Base-by-base conservation (phyloP, 1,140 invertebrate species). In the Psilanteris sp. region DNA sequence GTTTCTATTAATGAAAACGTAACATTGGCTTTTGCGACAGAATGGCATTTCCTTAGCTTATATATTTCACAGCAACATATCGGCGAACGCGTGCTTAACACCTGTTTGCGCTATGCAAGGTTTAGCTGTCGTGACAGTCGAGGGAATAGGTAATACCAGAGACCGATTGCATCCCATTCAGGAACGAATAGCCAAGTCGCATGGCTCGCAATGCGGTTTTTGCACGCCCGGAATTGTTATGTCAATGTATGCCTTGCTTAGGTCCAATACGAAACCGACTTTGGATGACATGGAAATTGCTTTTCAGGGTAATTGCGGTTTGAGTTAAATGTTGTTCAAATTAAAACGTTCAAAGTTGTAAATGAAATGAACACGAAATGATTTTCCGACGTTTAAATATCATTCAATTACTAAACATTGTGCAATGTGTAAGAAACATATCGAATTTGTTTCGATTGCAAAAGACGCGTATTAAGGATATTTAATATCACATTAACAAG, bases 211-310 rank as follows among this genome's bases (percentile, higher is more conserved):
- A 87, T 97, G 96, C 82, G 96, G 96, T 3, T 97, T 96, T 84
- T 97, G 96, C 75, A 96, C 96, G 2, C 95, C 96, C 2, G 96
- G 96, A 7, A 96, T 97, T 43, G 95, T 97, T 0, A 97, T 97
- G 96, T 96, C 95, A 1, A 97, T 97, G 96, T 97, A 97, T 76
- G 91, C 94, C 0, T 85, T 97, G 11, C 83, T 97, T 0, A 88
- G 96, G 67, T 93, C 91, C 57, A 87, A 85, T 7, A 87, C 89
- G 3, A 91, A 91, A 80, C 92, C 93, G 0, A 89, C 88, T 27
- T 93, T 92, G 90, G 88, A 92, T 11, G 93, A 97, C 59, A 86
- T 97, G 79, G 95, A 96, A 88, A 90, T 93, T 13, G 92, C 94
- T 0, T 94, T 97, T 80, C 96, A 97, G 90, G 91, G 89, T 89